Percentiles rank a stretch among this genome's conserved stretches.
These are phyloP conservation scores for Orgyia antiqua DNA, from an alignment of 2,888 invertebrate species.

Conservation along the genomic window DNA sequence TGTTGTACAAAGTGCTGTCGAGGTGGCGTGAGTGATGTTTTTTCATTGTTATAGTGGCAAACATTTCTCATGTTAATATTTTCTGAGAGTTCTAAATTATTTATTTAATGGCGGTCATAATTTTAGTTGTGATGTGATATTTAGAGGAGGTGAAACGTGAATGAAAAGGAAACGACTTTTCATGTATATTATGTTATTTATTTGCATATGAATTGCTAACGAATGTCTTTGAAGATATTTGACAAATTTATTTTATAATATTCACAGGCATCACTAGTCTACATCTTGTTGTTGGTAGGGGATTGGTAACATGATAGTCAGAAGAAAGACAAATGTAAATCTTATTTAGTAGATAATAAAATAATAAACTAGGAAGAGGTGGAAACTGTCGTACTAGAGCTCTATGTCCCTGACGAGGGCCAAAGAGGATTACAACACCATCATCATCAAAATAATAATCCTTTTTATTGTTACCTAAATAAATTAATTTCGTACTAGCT, in stretches of 20 bases:
- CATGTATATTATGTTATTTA: constrained; percentile 2
- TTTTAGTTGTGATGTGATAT: constrained; percentile 23
- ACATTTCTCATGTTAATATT: constrained; percentile 37
- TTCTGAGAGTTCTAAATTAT: constrained; percentile 39
- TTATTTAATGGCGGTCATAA: constrained; percentile 34
- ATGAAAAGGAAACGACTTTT: constrained; percentile 9
- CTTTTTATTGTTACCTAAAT: too few species aligned
- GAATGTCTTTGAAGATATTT: neutral
- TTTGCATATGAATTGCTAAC: constrained; percentile 1
- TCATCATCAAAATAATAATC: too few species aligned
- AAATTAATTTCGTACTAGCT: too few species aligned
- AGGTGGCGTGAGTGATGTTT: constrained; percentile 43
- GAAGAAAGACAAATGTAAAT: too few species aligned
- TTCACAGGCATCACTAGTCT: too few species aligned
- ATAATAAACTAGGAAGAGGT: too few species aligned
- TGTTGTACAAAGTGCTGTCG: constrained; percentile 42
- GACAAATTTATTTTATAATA: neutral
- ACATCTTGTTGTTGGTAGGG: too few species aligned
- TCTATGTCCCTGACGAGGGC: too few species aligned
- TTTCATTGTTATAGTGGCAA: constrained; percentile 31
- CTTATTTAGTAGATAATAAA: too few species aligned
- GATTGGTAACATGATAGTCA: too few species aligned
- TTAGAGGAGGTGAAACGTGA: constrained; percentile 18
- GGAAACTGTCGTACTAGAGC: too few species aligned
- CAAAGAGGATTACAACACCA: too few species aligned